Base-by-base conservation (phyloP, 2,888 invertebrate species). In the Cinara cedri region DNA sequence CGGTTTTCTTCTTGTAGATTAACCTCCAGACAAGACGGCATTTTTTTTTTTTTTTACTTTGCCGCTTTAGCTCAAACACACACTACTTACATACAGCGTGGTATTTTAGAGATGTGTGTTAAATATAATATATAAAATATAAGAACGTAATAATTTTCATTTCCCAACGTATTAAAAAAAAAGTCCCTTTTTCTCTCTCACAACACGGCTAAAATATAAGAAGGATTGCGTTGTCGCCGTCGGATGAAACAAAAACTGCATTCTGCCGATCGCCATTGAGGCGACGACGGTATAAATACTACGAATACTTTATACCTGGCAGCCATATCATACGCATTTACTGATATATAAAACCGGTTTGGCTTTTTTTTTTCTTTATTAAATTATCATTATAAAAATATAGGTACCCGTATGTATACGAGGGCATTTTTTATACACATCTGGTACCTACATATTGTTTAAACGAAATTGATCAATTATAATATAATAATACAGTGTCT, bases 181-280 rank as follows among this genome's bases (percentile, higher is more conserved):
- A 13, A 54, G 44, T 68, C 49, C 49, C 49, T 68, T 76, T 76
- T 57, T 55, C 24, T 55, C 14, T 68, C 16, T 66, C 14, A 57
- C 63, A 65, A 42, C 74, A 51, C 72, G 57, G 24, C 74, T 21
- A n/a, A n/a, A n/a, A n/a, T n/a, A n/a, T n/a, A n/a, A n/a, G n/a
- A n/a, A n/a, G n/a, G 74, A 74, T 74, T 63, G n/a, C n/a, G 63
- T 74, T 74, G 72, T 72, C 62, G 46, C 46, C 57, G 49, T 60
- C 60, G 46, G 78, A 78, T 78, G 78, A 78, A 78, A 78, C 78
- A 49, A 78, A 78, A 78, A 78, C 78, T 42, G 51, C 78, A 78
- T 78, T 78, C 78, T 78, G 78, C 78, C 78, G 78, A 68, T 78
- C 21, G 60, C 60, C 60, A 70, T 78, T 78, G 78, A 78, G 51